Evolutionary conservation across 2,888 invertebrate species (phyloP), one percentile per base, ranked within the genome.

Genomic region (Laothoe populi): DNA sequence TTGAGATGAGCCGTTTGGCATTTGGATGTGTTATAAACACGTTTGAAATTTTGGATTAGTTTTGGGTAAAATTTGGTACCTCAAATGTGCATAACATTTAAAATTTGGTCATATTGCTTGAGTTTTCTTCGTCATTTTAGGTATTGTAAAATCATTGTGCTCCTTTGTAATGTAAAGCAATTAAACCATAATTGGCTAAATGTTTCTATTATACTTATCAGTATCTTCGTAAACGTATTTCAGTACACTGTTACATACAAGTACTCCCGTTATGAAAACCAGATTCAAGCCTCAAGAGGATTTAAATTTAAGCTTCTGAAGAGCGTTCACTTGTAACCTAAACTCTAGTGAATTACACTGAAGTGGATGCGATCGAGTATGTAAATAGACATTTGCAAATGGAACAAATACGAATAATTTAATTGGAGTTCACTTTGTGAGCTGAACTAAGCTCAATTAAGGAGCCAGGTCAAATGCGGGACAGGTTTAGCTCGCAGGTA

Each of bases 381-480:
- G 53, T 53, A 46, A 46, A 46, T 46, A 46, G 24, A 10, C 19
- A 19, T 44, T 46, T 35, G 16, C 35, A 53, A 53, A 35, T 53
- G 35, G 53, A 35, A 53, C 53, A 7, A 53, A 53, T 31, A 16
- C 35, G 53, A 35, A 31, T 31, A 26, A 35, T 11, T 31, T 35
- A 53, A 53, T 53, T 35, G 53, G 19, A 53, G 53, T 53, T 31
- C 53, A 53, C 19, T 53, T 35, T 19, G 53, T 16, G 53, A 19
- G 19, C 19, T 19, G 19, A 35, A 53, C 53, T 35, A 31, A 35
- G 19, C 19, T 11, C 31, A 53, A 53, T 53, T 53, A 53, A 31
- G 53, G 44, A 19, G 53, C 1, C 31, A 35, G 53, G 53, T 53
- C 35, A 53, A 35, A 35, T 31, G 53, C 19, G 19, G 11, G 53